Base-by-base conservation (phyloP, 1,140 invertebrate species). In the Manduca sexta region DNA sequence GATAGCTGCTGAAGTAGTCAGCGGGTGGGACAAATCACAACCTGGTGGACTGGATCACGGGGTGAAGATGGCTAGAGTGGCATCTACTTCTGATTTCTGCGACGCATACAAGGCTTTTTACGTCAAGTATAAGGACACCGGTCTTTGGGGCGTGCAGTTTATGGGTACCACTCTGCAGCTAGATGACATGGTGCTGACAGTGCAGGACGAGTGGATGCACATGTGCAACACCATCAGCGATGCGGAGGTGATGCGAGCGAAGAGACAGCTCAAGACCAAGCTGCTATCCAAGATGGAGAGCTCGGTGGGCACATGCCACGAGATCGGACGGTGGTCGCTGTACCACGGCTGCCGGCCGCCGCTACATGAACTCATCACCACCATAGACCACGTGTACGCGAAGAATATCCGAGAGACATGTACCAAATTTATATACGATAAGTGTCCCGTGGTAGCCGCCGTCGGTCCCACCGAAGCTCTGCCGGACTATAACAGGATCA, bases 301-400 rank as follows among this genome's bases (percentile, higher is more conserved):
- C 8, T 89, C 91, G 1, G 92, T 91, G 3, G 89, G 92, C 1
- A 88, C 94, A 42, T 95, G 93, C 85, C 92, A 94, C 74, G 93
- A 95, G 65, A 92, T 95, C 64, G 94, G 93, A 3, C 86, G 92
- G 54, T 93, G 94, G 85, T 89, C 94, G 76, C 76, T 96, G 29
- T 93, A 91, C 73, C 93, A 93, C 63, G 90, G 90, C 8, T 80
- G 90, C 33, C 74, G 92, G 56, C 90, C 93, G 42, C 89, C 92
- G 5, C 52, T 93, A 4, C 80, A 88, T 52, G 93, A 95, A 71
- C 70, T 93, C 46, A 89, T 94, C 64, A 86, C 86, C 3, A 86
- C 91, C 55, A 93, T 96, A 60, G 88, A 93, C 54, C 81, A 86
- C 49, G 84, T 94, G 3, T 85, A 86, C 52, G 86, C 90, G 8